A percentile compares a stretch with the other conserved stretches of the same genome.
Evolutionary conservation across 1,140 invertebrate genomes (phyloP).

Genomic region (Aphelinus atriplicis): DNA sequence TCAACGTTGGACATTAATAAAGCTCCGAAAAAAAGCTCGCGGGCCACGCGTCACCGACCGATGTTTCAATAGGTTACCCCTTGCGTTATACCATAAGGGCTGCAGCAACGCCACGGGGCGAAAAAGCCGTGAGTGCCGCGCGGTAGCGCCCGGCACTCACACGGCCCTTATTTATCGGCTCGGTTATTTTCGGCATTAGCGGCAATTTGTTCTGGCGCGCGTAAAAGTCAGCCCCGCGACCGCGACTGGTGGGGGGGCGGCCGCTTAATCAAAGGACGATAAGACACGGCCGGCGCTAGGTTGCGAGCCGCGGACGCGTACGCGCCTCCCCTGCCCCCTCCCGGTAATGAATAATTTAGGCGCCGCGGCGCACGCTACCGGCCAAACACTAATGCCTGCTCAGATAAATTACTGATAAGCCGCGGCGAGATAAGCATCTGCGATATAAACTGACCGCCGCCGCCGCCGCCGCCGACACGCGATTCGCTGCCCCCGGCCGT

Average conservation of each 20-base stretch:
- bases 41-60: too few relatives aligned
- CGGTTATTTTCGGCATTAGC: slow-evolving; percentile 33
- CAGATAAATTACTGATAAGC: slow-evolving; percentile 68
- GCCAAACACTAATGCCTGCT: slow-evolving; percentile 66
- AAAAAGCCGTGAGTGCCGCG: too few relatives aligned
- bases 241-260: too few relatives aligned
- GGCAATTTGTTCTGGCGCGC: slow-evolving; percentile 35
- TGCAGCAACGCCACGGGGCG: background rate
- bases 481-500: background rate
- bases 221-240: slow-evolving; percentile 27
- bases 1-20: too few relatives aligned
- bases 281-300: background rate
- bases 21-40: too few relatives aligned
- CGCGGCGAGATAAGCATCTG: slow-evolving; percentile 24
- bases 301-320: background rate
- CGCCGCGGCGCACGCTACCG: slow-evolving; percentile 60
- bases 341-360: slow-evolving; percentile 64
- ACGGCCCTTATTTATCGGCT: too few relatives aligned
- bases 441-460: slow-evolving; percentile 7
- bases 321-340: slow-evolving; percentile 41
- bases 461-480: background rate
- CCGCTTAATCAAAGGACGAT: slow-evolving; percentile 38
- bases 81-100: background rate
- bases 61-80: too few relatives aligned
- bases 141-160: too few relatives aligned